phyloP scores from a whole-genome alignment of 2,113 vertebrate genomes.

The Felis catus region F.catus_Fca126_mat1.0 CM031412.1:7938501-7939000 shows the following conservation, averaged over 20 bases:
- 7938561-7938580: background rate
- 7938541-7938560: background rate
- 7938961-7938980: background rate
- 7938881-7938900: no score
- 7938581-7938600: background rate
- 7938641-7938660: background rate
- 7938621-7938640: background rate
- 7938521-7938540: background rate
- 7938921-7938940: background rate
- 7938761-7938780: background rate
- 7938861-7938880: background rate
- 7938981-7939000: background rate
- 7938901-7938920: background rate
- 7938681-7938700: background rate
- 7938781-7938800: background rate
- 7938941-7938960: background rate
- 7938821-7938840: background rate
- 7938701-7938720: background rate
- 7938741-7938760: background rate
- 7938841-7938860: background rate
- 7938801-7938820: background rate
- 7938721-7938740: background rate
- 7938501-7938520: background rate
- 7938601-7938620: background rate
- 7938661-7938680: background rate